These are phyloP conservation scores for Cryptoprocta ferox DNA, from an alignment of 2,797 vertebrate species.

Conservation along the genomic window DNA sequence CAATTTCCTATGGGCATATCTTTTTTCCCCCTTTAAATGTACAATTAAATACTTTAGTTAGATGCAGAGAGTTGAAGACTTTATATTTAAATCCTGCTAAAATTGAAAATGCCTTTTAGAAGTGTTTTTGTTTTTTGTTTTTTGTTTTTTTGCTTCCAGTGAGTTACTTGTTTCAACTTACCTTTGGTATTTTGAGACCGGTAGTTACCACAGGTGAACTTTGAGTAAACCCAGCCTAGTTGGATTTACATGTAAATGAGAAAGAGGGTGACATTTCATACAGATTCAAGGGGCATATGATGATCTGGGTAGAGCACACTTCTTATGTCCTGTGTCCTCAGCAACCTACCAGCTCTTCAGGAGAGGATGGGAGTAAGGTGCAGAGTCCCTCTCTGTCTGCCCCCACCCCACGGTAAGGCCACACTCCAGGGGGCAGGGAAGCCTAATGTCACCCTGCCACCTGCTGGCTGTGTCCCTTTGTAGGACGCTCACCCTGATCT, in stretches of 20 bases:
- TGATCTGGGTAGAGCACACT: background rate
- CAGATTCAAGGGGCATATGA: background rate
- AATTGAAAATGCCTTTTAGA: background rate
- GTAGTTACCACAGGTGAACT: background rate
- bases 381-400: no score
- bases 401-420: background rate
- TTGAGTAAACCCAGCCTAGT: background rate
- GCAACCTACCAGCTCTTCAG: background rate
- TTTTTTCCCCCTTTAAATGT: background rate
- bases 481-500: background rate
- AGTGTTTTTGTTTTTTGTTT: background rate
- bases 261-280: background rate
- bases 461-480: background rate
- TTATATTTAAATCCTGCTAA: background rate
- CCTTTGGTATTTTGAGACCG: background rate
- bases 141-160: background rate
- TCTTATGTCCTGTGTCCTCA: background rate
- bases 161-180: background rate
- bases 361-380: background rate
- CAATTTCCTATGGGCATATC: background rate
- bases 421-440: rapidly evolving
- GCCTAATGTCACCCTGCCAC: no score
- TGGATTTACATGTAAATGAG: background rate
- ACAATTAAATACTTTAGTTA: slow-evolving; percentile 8
- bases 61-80: background rate